A percentile compares a stretch with the other conserved stretches of the same genome.
Evolutionary conservation across 2,797 vertebrate species (phyloP).

Genomic region (Vespertilio murinus): DNA sequence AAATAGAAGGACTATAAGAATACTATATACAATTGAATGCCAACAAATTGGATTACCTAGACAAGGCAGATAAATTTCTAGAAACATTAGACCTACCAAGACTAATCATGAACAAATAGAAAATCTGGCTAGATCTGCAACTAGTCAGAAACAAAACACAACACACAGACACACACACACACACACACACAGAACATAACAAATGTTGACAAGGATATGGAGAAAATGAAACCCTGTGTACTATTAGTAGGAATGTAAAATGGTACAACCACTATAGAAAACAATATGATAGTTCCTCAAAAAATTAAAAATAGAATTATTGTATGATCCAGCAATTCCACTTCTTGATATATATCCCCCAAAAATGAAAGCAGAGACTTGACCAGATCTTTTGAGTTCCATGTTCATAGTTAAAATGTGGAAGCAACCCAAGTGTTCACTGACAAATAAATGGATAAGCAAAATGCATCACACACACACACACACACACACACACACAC

Average conservation of each 20-base stretch:
- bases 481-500: no score
- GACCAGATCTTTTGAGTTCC: neutral
- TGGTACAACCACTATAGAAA: neutral
- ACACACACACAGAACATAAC: neutral
- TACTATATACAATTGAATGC: neutral
- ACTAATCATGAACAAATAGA: neutral
- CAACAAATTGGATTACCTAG: neutral
- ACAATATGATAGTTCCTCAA: neutral
- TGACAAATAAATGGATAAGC: neutral
- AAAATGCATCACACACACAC: neutral
- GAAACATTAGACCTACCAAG: neutral
- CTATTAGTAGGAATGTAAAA: neutral
- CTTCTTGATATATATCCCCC: neutral
- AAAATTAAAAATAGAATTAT: neutral
- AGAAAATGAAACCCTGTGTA: neutral
- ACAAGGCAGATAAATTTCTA: neutral
- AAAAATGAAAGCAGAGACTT: neutral
- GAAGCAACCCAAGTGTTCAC: neutral
- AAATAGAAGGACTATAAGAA: neutral
- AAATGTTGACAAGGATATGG: neutral
- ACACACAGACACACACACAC: no score
- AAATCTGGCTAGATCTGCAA: neutral
- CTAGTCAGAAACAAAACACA: neutral
- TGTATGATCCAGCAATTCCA: neutral
- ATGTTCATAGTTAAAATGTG: neutral